phyloP scores from a whole-genome alignment of 2,797 vertebrate genomes.

The Coregonus sp. region DNA sequence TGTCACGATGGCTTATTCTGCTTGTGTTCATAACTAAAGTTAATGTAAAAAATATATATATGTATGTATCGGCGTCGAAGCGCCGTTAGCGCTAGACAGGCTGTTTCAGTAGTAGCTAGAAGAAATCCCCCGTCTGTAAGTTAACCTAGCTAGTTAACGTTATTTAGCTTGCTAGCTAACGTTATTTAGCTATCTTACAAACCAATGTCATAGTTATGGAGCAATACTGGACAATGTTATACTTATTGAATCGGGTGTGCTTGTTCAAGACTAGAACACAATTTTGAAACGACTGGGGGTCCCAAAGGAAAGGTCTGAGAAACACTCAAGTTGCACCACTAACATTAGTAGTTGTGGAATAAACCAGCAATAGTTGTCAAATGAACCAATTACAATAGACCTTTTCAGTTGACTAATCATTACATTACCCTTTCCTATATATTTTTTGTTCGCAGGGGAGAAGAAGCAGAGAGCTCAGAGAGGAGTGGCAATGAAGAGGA shows the following conservation, averaged over 20 bases:
- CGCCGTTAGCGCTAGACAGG: not conserved
- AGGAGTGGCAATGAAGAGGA: slow-evolving; percentile 83
- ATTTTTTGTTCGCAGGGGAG: slow-evolving; percentile 54
- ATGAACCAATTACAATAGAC: not conserved
- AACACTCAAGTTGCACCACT: not conserved
- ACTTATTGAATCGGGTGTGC: too few relatives aligned
- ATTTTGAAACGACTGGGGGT: not conserved
- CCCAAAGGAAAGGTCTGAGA: not conserved
- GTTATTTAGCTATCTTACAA: not conserved
- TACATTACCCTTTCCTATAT: not conserved
- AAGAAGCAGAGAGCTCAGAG: slow-evolving; percentile 77
- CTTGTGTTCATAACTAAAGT: not conserved
- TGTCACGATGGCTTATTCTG: not conserved
- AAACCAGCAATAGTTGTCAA: not conserved
- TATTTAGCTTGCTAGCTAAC: not conserved
- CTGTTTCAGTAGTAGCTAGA: not conserved
- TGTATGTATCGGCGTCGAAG: not conserved
- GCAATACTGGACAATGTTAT: too few relatives aligned
- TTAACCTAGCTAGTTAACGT: not conserved
- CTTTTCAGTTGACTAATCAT: not conserved
- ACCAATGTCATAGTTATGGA: not conserved
- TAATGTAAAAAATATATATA: not conserved
- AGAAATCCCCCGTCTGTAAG: too few relatives aligned
- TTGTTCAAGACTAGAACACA: too few relatives aligned
- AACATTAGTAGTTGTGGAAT: not conserved